These are phyloP conservation scores for Ctenopoma multispine DNA, from an alignment of 2,797 vertebrate genomes.

Conservation along the genomic window DNA sequence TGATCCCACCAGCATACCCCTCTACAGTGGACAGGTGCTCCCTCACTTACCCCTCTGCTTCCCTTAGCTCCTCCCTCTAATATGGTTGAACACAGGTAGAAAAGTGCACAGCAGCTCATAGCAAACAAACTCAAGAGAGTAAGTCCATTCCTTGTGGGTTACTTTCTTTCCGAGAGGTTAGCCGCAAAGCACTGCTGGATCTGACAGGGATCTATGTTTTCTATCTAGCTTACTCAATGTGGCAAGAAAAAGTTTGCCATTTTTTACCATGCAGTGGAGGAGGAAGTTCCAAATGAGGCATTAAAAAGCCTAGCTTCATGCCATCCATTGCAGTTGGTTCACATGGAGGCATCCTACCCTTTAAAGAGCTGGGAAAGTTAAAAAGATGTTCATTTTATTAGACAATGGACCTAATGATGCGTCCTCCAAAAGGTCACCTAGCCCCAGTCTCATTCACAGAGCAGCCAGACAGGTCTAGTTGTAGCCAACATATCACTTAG, in stretches of 20 bases:
- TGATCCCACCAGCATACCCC: constrained; percentile 86
- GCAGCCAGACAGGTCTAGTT: too few species aligned
- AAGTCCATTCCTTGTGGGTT: background rate
- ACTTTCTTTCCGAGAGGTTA: background rate
- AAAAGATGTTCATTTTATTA: too few species aligned
- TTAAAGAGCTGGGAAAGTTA: too few species aligned
- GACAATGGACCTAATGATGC: too few species aligned
- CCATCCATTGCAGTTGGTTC: background rate
- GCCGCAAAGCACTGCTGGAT: background rate
- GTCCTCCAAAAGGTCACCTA: too few species aligned
- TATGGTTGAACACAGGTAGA: background rate
- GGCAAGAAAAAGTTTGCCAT: too few species aligned
- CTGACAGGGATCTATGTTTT: background rate
- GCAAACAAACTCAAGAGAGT: background rate
- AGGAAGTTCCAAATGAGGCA: background rate
- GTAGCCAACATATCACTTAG: too few species aligned
- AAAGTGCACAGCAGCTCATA: constrained; percentile 8
- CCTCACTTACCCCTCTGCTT: constrained; percentile 30
- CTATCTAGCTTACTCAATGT: background rate
- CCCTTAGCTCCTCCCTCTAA: background rate
- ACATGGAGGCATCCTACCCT: too few species aligned
- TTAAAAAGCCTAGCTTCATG: background rate
- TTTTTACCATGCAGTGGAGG: too few species aligned
- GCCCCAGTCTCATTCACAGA: too few species aligned
- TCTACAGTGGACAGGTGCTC: constrained; percentile 95